phyloP scores from a whole-genome alignment of 1,140 invertebrate genomes.

The Tetramorium alpestre region DNA sequence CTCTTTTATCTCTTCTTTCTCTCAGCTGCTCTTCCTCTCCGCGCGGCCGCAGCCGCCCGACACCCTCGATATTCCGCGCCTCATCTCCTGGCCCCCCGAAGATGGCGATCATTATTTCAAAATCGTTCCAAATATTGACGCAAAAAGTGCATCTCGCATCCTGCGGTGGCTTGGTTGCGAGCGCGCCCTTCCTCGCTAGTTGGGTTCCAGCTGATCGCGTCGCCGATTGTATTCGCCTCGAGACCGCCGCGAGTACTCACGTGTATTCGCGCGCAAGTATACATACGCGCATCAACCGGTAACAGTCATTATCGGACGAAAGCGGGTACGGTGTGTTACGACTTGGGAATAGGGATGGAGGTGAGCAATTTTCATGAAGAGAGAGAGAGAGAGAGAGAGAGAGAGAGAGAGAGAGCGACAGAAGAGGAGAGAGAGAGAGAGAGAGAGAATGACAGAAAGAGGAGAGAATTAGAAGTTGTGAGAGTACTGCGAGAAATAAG shows the following conservation, averaged over 20 bases:
- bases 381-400: constrained; percentile 7
- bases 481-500: neutral
- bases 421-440: neutral
- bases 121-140: constrained; percentile 79
- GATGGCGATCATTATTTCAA: constrained; percentile 80
- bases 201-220: constrained; percentile 49
- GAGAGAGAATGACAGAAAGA: neutral
- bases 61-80: constrained; percentile 46
- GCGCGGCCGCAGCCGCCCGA: constrained; percentile 5
- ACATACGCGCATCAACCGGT: constrained; percentile 7
- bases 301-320: constrained; percentile 45
- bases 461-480: constrained; percentile 10
- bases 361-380: constrained; percentile 55
- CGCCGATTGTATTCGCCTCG: constrained; percentile 41
- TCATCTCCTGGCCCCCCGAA: neutral
- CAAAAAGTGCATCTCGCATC: constrained; percentile 81
- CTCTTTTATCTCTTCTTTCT: constrained; percentile 26
- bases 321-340: neutral
- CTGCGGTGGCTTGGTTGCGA: constrained; percentile 70
- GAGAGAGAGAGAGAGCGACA: neutral
- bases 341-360: neutral
- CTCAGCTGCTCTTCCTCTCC: constrained; percentile 49
- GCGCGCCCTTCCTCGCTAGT: neutral
- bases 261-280: constrained; percentile 20
- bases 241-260: neutral